Base-by-base conservation (phyloP, 2,113 vertebrate genomes). In the Archocentrus centrarchus region DNA sequence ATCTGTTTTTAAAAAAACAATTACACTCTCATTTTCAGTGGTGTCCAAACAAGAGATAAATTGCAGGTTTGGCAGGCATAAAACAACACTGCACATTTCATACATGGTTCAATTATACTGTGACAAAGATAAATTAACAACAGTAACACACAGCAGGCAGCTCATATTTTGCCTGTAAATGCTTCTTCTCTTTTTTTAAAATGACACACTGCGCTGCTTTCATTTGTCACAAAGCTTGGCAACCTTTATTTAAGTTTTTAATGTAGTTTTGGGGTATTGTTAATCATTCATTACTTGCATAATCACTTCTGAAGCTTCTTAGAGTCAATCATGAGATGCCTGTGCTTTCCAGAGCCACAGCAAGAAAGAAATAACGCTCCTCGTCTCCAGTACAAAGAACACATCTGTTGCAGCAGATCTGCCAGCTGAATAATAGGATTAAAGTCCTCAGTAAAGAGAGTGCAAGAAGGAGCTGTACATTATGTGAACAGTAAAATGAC, bases 361-460 rank as follows among this genome's bases (percentile, higher is more conserved):
- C 50, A 60, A 75, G 37, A 70, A 63, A 84, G 62, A 73, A 73
- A 73, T 13, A 58, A 73, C 66, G 14, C 64, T 35, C 22, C 24
- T 44, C 61, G 32, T 81, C 39, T 82, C 13, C 77, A 30, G 44
- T 24, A 82, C 80, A 82, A 83, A 77, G 60, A 59, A 70, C 59
- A 76, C 80, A 77, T 82, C 55, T 77, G 35, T 62, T 81, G 66
- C 32, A 10, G 32, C 59, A 76, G 76, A 70, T 82, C 64, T 76
- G 58, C 76, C 70, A 80, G 47, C 76, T 83, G 76, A 77, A 80
- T 86, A 86, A 89, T n/a, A 63, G 80, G 84, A 89, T 86, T 83
- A 78, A 77, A 81, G 30, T 73, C 68, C 53, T 64, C 18, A 55
- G 62, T 44, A 22, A 75, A 66, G 68, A 11, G 44, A 55, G 68